Evolutionary conservation across 2,113 vertebrate species (phyloP).

Genomic region (Brachyhypopomus gauderio): DNA sequence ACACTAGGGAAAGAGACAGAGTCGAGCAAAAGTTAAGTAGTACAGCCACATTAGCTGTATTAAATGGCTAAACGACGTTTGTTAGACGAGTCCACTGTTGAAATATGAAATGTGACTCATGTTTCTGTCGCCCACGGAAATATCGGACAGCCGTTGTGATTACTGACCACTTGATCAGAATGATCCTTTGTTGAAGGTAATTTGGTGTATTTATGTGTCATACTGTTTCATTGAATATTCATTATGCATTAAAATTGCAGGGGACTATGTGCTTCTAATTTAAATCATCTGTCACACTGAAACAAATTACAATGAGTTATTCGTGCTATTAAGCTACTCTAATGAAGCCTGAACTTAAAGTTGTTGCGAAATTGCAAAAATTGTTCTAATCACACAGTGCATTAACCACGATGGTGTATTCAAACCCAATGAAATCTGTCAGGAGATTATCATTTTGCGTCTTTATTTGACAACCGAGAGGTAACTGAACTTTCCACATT

Average conservation of each 20-base stretch:
- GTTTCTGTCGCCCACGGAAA: background rate
- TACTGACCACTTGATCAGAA: background rate
- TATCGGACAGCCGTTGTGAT: background rate
- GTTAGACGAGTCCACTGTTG: background rate
- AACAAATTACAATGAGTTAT: slow-evolving; percentile 22
- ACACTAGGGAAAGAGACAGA: slow-evolving; percentile 20
- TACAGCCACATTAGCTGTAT: slow-evolving; percentile 3
- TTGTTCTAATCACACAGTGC: slow-evolving; percentile 31
- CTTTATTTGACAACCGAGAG: background rate
- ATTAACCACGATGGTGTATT: slow-evolving; percentile 13
- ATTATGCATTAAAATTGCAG: background rate
- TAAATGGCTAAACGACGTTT: slow-evolving; percentile 17
- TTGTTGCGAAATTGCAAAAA: slow-evolving; percentile 11
- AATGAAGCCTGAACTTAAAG: slow-evolving; percentile 27
- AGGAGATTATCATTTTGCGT: background rate
- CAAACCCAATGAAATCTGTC: background rate
- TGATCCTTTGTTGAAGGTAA: background rate
- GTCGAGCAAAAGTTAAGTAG: background rate
- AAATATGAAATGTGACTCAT: slow-evolving; percentile 16
- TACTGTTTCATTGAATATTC: background rate
- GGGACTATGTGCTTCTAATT: slow-evolving; percentile 1
- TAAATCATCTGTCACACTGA: slow-evolving; percentile 9
- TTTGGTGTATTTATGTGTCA: background rate
- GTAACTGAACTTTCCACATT: background rate
- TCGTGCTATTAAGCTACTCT: slow-evolving; percentile 4